Percentiles rank a stretch among this genome's conserved stretches.
phyloP scores from a whole-genome alignment of 2,113 vertebrate genomes.

The Cyprinodon brontotheroides region DNA sequence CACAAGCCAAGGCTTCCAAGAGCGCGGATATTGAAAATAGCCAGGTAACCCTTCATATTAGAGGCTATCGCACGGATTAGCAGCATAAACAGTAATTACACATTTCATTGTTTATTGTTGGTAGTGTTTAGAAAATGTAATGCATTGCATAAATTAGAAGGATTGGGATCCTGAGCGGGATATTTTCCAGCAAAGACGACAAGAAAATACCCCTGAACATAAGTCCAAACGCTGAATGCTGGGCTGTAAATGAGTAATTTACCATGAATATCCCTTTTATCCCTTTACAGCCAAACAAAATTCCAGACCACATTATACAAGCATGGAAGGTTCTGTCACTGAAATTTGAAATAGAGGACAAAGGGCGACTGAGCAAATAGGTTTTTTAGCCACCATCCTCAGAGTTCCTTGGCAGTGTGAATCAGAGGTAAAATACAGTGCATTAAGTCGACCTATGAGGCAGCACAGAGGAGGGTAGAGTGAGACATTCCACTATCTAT shows the following conservation, averaged over 20 bases:
- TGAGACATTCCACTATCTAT: conserved; percentile 80
- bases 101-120: conserved; percentile 76
- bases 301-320: conserved; percentile 58
- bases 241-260: conserved; percentile 67
- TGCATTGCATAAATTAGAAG: conserved; percentile 49
- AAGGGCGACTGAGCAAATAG: conserved; percentile 63
- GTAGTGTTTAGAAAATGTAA: conserved; percentile 54
- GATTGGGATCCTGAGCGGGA: conserved; percentile 17
- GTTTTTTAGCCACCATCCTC: conserved; percentile 67
- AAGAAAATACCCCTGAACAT: conserved; percentile 52
- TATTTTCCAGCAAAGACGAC: conserved; percentile 19
- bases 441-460: conserved; percentile 76
- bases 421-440: conserved; percentile 73
- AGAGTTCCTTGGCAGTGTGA: conserved; percentile 71
- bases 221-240: conserved; percentile 44
- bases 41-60: conserved; percentile 74
- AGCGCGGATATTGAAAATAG: conserved; percentile 78
- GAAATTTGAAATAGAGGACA: conserved; percentile 74
- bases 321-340: conserved; percentile 64
- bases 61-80: conserved; percentile 75
- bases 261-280: conserved; percentile 62
- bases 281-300: conserved; percentile 50
- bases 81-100: conserved; percentile 75
- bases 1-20: conserved; percentile 62
- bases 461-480: conserved; percentile 74